Percentiles rank a stretch among this genome's conserved stretches.
These are phyloP conservation scores for Apotomis betuletana DNA, from an alignment of 2,888 invertebrate species.

Conservation along the genomic window DNA sequence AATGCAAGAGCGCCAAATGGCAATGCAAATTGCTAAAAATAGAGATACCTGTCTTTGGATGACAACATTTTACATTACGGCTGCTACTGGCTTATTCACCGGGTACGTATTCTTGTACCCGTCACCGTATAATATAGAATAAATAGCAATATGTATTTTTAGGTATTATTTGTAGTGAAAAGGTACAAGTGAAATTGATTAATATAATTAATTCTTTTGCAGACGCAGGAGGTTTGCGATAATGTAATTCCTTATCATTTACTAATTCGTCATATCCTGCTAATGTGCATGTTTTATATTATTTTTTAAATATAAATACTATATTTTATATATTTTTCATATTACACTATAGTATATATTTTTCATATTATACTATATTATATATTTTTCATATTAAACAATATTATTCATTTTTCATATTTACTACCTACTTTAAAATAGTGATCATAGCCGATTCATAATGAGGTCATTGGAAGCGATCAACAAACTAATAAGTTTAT, in stretches of 20 bases:
- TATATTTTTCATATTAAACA: neutral
- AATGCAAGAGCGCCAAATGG: conserved; percentile 89
- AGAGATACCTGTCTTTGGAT: conserved; percentile 90
- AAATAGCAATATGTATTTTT: neutral
- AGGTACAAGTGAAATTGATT: neutral
- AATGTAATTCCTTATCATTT: conserved; percentile 32
- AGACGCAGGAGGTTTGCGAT: conserved; percentile 47
- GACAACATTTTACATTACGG: conserved; percentile 85
- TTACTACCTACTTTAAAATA: conserved; percentile 14
- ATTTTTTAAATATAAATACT: neutral
- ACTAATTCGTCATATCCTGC: conserved; percentile 43
- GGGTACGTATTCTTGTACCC: conserved; percentile 66
- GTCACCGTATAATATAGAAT: neutral
- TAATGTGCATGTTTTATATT: conserved; percentile 34
- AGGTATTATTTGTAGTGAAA: neutral
- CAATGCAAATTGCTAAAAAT: conserved; percentile 87
- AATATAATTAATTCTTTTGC: conserved; percentile 38
- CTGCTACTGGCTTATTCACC: conserved; percentile 78
- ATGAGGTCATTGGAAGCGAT: neutral
- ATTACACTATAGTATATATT: conserved; percentile 28
- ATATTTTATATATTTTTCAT: conserved; percentile 11
- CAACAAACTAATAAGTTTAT: neutral
- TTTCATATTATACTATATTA: conserved; percentile 21
- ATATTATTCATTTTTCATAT: conserved; percentile 27
- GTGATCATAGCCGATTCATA: neutral